Evolutionary conservation across 1,140 invertebrate species (phyloP), one percentile per base, ranked within the genome.

Genomic region (Macrobrachium nipponense): DNA sequence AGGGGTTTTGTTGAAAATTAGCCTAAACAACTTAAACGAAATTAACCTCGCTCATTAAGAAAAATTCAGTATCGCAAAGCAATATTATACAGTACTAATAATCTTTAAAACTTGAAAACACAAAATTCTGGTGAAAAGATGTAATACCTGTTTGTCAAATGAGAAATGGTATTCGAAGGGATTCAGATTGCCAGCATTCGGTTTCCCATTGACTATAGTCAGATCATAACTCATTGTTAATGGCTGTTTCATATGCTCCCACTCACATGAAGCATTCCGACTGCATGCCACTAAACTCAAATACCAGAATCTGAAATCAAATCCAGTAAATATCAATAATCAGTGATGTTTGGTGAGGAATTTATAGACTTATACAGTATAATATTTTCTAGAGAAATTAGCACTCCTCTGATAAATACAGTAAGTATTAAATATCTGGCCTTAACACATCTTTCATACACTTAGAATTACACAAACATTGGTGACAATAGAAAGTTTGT

Each of bases 121-220:
- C 20, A 20, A 58, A 43, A 75, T 75, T 44, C 7, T 17, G 23
- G 7, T 58, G 12, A 15, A n/a, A 10, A 77, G 27, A 23, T 78
- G 18, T 80, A 77, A 87, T 89, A 93, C 93, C 91, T 98, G 97
- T 91, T 95, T 94, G 91, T 99, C 98, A 92, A 98, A 99, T 5
- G 97, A 98, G 91, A 98, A 99, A 91, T 99, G 97, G 92, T 97
- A 98, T 86, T 96, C 95, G 89, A 99, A 94, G 83, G 95, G 95
- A 91, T 97, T 98, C 87, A 95, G 95, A 36, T 89, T 85, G 80
- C 94, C 93, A 81, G 95, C 93, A 90, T 97, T 96, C 0, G 98
- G 98, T 92, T 97, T 96, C 66, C 98, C 97, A 93, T 99, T 99
- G 0, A 99, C 97, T 43, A 99, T 92, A 95, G 97, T 98, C 86